A percentile compares a stretch with the other conserved stretches of the same genome.
Evolutionary conservation across 1,140 invertebrate genomes (phyloP).

Genomic region (Archivesica marissinica): DNA sequence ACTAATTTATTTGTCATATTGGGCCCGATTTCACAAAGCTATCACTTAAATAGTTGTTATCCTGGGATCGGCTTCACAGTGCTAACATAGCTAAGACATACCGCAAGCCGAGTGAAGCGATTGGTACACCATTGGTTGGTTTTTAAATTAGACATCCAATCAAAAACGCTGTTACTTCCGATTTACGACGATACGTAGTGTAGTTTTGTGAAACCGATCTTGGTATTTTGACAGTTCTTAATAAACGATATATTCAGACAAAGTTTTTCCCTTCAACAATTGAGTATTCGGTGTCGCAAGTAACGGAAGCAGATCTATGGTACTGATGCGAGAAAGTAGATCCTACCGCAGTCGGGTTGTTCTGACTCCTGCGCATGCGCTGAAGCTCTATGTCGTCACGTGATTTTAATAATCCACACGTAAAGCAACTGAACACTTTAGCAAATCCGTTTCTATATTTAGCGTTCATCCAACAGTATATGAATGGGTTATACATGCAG

Average conservation of each 20-base stretch:
- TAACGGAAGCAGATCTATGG: constrained; percentile 4
- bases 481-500: constrained; percentile 95
- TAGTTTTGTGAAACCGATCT: no score
- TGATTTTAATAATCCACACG: constrained; percentile 66
- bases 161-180: no score
- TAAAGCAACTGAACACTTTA: constrained; percentile 66
- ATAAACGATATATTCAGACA: not conserved
- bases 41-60: no score
- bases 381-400: constrained; percentile 62
- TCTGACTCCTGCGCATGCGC: constrained; percentile 65
- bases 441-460: constrained; percentile 87
- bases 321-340: constrained; percentile 22
- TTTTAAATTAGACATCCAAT: no score
- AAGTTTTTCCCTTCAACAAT: not conserved
- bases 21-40: no score
- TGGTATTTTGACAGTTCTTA: no score
- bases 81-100: no score
- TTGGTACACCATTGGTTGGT: no score
- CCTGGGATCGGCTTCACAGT: no score
- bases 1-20: no score
- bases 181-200: no score
- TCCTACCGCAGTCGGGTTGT: constrained; percentile 63
- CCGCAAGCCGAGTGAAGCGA: no score
- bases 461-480: constrained; percentile 96
- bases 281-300: constrained; percentile 24